Base-by-base conservation (phyloP, 2,888 invertebrate genomes). In the Cinara cedri region DNA sequence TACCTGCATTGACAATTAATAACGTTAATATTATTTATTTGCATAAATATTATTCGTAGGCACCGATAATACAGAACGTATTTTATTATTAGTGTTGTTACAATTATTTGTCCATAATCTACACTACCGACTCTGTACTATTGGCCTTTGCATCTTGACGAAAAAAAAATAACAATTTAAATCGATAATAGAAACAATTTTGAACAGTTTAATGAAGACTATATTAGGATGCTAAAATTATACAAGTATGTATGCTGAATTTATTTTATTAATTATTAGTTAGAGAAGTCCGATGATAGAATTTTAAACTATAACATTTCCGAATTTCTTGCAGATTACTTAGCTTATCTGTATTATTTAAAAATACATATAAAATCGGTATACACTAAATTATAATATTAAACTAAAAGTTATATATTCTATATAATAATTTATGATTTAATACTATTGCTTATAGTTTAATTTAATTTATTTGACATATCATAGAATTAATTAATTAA, bases 1-100 rank as follows among this genome's bases (percentile, higher is more conserved):
- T 62, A 72, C 72, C 62, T 51, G 62, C 19, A 16, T 19, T 51
- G n/a, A 11, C 34, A 34, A 14, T 49, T 26, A 60, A 72, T 62
- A 62, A 68, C 60, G 19, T 49, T 62, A 26, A 49, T 72, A 34
- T 68, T 68, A 49, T 68, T 68, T 51, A 26, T 4, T 34, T 6
- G 6, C 3, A 6, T 34, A 4, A 34, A 34, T n/a, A 14, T n/a
- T 54, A 54, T 54, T 19, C 14, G 24, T 49, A 57, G 44, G 42
- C 1, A 44, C n/a, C n/a, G n/a, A n/a, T 70, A 42, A 14, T 24
- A 34, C 34, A 49, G 2, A 49, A 14, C 49, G 49, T 9, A 72
- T 72, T 72, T 62, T 72, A 72, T 72, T 72, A 72, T 62, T 72
- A 34, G 26, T 34, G 6, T 51, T 72, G 26, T 72, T 13, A 14